phyloP scores from a whole-genome alignment of 2,888 invertebrate genomes.

The Limnephilus auricula region DNA sequence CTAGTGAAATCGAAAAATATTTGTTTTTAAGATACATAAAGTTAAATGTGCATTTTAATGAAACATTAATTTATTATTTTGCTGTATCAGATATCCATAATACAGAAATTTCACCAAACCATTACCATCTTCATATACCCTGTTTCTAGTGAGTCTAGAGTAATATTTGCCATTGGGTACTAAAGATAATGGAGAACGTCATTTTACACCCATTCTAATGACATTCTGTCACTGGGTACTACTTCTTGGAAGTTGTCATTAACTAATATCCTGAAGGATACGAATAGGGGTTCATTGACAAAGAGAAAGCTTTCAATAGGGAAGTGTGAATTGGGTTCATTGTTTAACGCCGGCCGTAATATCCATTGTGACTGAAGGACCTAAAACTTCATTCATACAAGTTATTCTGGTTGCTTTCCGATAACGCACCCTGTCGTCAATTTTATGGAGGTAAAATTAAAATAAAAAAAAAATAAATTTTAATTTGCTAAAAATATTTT shows the following conservation, averaged over 20 bases:
- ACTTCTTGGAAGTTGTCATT: neutral
- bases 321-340: neutral
- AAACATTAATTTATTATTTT: too few species aligned
- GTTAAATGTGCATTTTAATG: too few species aligned
- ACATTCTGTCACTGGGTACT: neutral
- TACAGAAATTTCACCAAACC: too few species aligned
- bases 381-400: neutral
- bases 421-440: neutral
- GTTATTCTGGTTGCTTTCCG: neutral
- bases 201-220: neutral
- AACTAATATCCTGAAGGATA: neutral
- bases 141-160: too few species aligned
- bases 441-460: neutral
- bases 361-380: neutral
- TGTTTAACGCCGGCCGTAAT: neutral
- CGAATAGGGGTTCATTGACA: neutral
- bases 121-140: too few species aligned
- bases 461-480: too few species aligned
- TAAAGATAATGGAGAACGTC: neutral
- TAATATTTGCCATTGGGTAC: too few species aligned
- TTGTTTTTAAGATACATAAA: too few species aligned
- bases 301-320: neutral
- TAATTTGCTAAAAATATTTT: too few species aligned
- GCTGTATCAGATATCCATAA: too few species aligned
- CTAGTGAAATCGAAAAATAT: too few species aligned